A percentile compares a stretch with the other conserved stretches of the same genome.
These are phyloP conservation scores for Leuciscus idus DNA, from an alignment of 2,113 vertebrate genomes.

Conservation along the genomic window DNA sequence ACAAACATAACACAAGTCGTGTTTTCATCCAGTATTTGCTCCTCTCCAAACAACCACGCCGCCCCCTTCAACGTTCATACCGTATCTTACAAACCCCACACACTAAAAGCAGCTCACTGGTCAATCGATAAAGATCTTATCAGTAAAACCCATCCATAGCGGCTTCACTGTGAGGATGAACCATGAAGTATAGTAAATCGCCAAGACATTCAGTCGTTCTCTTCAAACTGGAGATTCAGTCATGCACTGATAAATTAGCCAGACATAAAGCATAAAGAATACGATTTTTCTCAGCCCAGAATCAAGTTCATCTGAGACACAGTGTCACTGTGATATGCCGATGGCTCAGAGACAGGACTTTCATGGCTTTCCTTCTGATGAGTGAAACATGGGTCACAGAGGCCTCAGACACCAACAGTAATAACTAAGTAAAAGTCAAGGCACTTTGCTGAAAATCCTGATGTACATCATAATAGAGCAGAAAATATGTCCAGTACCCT, in stretches of 20 bases:
- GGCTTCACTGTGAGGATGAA: conserved; percentile 16
- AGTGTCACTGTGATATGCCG: conserved; percentile 42
- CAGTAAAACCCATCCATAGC: conserved; percentile 13
- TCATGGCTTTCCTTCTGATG: conserved; percentile 39
- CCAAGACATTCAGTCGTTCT: conserved; percentile 2
- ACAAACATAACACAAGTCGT: background rate
- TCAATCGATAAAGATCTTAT: conserved; percentile 41
- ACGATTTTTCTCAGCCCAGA: conserved; percentile 1
- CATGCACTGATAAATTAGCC: background rate
- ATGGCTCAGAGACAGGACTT: conserved; percentile 8
- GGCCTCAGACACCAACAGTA: background rate
- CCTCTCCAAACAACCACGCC: conserved; percentile 6
- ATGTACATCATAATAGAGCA: background rate
- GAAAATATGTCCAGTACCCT: too few relatives aligned
- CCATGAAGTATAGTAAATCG: background rate
- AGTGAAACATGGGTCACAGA: conserved; percentile 14
- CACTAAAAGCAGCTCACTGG: conserved; percentile 35
- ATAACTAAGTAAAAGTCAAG: background rate
- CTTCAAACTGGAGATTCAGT: conserved; percentile 19
- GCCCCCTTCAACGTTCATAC: background rate
- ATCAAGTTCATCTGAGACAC: conserved; percentile 14
- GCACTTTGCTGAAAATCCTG: background rate
- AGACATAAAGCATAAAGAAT: conserved; percentile 3
- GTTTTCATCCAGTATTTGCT: background rate
- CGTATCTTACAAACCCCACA: conserved; percentile 27